Percentiles rank a stretch among this genome's conserved stretches.
Conservation (phyloP, 2,113 vertebrate species). For the Pluvianellus socialis region DNA sequence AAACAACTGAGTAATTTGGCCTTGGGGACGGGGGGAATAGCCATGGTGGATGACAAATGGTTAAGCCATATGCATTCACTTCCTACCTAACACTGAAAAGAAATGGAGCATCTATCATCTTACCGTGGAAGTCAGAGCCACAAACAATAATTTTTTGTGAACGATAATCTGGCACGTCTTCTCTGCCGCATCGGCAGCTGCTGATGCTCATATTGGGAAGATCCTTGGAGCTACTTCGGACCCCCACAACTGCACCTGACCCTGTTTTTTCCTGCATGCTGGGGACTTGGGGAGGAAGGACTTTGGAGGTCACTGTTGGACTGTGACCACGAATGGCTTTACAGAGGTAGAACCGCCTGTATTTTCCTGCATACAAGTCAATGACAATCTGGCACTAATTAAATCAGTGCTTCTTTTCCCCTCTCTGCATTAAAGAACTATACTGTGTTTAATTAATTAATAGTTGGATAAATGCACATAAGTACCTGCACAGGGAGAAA, state of each 20-base stretch:
- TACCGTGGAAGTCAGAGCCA: neutral
- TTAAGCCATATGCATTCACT: neutral
- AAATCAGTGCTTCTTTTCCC: neutral
- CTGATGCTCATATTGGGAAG: neutral
- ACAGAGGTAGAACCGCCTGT: neutral
- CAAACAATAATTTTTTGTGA: neutral
- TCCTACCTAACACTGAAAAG: neutral
- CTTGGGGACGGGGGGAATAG: neutral
- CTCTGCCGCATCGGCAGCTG: neutral
- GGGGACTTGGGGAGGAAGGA: neutral
- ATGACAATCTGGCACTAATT: neutral
- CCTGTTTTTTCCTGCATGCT: neutral
- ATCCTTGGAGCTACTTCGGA: neutral
- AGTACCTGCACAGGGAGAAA: neutral
- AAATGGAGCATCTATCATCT: neutral
- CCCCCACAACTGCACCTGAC: neutral
- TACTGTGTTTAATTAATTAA: neutral
- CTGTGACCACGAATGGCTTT: neutral
- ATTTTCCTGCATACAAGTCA: neutral
- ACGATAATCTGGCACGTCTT: neutral
- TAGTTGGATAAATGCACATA: neutral
- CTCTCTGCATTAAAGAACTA: neutral
- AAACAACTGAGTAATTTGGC: neutral
- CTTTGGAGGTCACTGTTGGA: neutral
- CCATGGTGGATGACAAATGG: neutral